Evolutionary conservation across 2,888 invertebrate species (phyloP), one percentile per base, ranked within the genome.

Genomic region (Epiblema foenella): DNA sequence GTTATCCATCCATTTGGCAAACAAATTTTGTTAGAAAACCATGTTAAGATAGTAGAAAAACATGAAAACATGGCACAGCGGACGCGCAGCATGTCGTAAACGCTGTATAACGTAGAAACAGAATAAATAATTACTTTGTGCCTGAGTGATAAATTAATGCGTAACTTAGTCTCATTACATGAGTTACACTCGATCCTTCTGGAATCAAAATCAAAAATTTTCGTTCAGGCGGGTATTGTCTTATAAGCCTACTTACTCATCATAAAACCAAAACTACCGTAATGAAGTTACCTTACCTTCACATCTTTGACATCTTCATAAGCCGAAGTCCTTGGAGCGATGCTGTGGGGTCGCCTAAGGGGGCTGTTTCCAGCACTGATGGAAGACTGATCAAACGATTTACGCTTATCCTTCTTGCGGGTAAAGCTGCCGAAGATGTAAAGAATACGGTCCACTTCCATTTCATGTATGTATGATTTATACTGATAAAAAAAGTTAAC

Each of bases 381-480:
- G 0, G 88, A 94, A 54, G 82, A 90, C 79, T 83, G 93, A 69
- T 93, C 89, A 64, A 89, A 80, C 1, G 93, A 93, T 75, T 94
- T 94, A 63, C 89, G 90, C 75, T 94, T 94, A 75, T 94, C 94
- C 69, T 94, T 93, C 77, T 95, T 93, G 57, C 95, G 86, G 0
- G 95, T 87, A 79, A 95, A 95, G 80, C 95, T 95, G 77, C 95
- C 95, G 83, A 95, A 95, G 80, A 95, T 95, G 81, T 95, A 95
- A 8, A 95, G 86, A 77, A 95, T 94, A 76, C 94, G 92, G 77
- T 95, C 95, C 76, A 95, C 93, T 89, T 95, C 95, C 95, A 95
- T 95, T 82, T 83, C 87, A 37, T 57, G 29, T 56, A 37, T 52
- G 18, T 63, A 20, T 15, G n/a, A 11, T 49, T 62, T 62, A 49